Evolutionary conservation across 2,888 invertebrate genomes (phyloP), one percentile per base, ranked within the genome.

Genomic region (Latrodectus elegans): DNA sequence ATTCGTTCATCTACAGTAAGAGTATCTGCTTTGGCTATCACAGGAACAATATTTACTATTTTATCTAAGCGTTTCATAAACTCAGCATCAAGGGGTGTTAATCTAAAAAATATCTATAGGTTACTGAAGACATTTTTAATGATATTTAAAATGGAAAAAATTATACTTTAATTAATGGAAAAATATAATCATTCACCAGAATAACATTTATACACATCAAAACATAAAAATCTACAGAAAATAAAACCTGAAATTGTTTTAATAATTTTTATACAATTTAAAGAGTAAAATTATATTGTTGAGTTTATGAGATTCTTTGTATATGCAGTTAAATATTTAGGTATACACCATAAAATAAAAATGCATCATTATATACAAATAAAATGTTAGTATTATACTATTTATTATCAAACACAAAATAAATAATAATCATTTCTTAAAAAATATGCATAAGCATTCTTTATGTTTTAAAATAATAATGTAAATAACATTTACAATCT

Each of bases 21-120:
- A 12, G 91, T 91, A 84, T 91, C 91, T 17, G 91, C 90, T 89
- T 91, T 91, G 81, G 91, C 91, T 71, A 91, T 91, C 15, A 91
- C 90, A 68, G 91, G 91, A 84, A 91, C 90, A 72, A 91, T 90
- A 83, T 91, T 91, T 26, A 90, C 91, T 60, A 90, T 90, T 77
- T 90, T 90, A 71, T 91, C 90, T 71, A 91, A 89, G 49, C 90
- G 74, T 73, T 89, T 90, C 89, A 91, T 90, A 53, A 91, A 91
- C 85, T 91, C 91, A 49, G 91, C 89, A 89, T 91, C 91, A 22
- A 91, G 84, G 15, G 91, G 90, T 68, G 90, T 90, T 76, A 91
- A 83, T 52, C 91, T 91, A 86, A 64, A 86, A 68, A 76, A 52
- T 71, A 80, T 26, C 22, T 52, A 51, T 71, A 10, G 4, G 4